Conservation (phyloP, 30 jellyfish, hydroid and myxozoan species). For the Aurelia aurita region DNA sequence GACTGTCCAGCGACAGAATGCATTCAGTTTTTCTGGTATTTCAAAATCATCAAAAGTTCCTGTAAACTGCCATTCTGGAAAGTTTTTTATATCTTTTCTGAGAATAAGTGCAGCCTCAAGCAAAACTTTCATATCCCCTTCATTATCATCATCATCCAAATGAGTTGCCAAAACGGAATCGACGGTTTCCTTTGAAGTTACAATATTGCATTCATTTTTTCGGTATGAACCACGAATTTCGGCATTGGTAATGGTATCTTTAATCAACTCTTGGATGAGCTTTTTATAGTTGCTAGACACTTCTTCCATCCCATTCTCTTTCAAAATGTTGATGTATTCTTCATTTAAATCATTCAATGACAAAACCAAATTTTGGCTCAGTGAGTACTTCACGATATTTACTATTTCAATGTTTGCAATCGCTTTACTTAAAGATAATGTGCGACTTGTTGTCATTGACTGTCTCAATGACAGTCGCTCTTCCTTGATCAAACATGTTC, state of each 20-base stretch:
- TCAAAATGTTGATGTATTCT: too few relatives aligned
- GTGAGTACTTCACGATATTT: too few relatives aligned
- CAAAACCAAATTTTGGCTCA: not conserved
- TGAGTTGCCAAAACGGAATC: slow-evolving; percentile 9
- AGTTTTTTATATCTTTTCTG: slow-evolving; percentile 18
- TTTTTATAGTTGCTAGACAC: slow-evolving; percentile 22
- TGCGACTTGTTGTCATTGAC: too few relatives aligned
- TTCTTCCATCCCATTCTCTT: not conserved
- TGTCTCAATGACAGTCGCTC: too few relatives aligned
- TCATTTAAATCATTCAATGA: too few relatives aligned
- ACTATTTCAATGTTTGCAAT: too few relatives aligned
- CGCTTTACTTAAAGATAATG: too few relatives aligned
- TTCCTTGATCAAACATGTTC: too few relatives aligned
- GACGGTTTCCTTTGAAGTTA: slow-evolving; percentile 26
- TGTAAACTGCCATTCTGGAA: slow-evolving; percentile 26
- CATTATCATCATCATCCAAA: slow-evolving; percentile 27
- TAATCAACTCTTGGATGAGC: not conserved
- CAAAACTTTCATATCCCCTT: slow-evolving; percentile 4
- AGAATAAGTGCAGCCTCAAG: slow-evolving; percentile 29
- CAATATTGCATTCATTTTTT: slow-evolving; percentile 13
- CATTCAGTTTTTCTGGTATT: slow-evolving; percentile 31
- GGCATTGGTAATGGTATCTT: slow-evolving; percentile 10
- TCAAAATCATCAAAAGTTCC: slow-evolving; percentile 38
- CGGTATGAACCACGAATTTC: slow-evolving; percentile 18
- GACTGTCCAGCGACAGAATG: slow-evolving; percentile 15